phyloP scores from a whole-genome alignment of 2,888 invertebrate species.

The Boloria euphrosyne region DNA sequence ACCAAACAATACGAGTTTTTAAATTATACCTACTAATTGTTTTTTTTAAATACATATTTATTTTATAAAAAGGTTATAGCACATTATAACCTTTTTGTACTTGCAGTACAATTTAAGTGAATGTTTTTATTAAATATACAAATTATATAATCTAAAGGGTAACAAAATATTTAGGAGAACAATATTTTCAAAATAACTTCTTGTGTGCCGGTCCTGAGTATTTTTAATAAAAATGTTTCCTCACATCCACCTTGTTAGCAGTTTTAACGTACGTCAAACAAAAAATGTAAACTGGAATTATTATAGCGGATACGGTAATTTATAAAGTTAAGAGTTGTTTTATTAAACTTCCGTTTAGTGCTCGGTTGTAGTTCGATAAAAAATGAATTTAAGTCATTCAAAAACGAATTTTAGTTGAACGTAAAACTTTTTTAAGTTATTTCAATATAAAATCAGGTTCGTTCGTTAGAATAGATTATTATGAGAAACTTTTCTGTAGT shows the following conservation, averaged over 20 bases:
- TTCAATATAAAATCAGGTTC: no score
- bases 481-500: no score
- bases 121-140: no score
- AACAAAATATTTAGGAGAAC: neutral
- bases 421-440: no score
- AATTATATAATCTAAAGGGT: no score
- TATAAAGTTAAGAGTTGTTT: slow-evolving; percentile 35
- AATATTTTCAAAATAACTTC: slow-evolving; percentile 9
- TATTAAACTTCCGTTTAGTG: slow-evolving; percentile 28
- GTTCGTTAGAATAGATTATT: no score
- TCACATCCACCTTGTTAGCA: slow-evolving; percentile 35
- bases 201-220: slow-evolving; percentile 14
- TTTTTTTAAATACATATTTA: no score
- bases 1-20: no score
- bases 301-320: slow-evolving; percentile 31
- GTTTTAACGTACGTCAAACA: slow-evolving; percentile 34
- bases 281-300: slow-evolving; percentile 35
- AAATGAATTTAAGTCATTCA: slow-evolving; percentile 7
- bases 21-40: no score
- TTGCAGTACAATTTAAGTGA: no score
- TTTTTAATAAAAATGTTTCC: slow-evolving; percentile 27
- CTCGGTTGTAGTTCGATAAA: slow-evolving; percentile 17
- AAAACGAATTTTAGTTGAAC: neutral
- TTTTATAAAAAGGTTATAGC: no score
- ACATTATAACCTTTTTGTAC: no score